Evolutionary conservation across 2,888 invertebrate species (phyloP).

Genomic region (Cephalotes varians): DNA sequence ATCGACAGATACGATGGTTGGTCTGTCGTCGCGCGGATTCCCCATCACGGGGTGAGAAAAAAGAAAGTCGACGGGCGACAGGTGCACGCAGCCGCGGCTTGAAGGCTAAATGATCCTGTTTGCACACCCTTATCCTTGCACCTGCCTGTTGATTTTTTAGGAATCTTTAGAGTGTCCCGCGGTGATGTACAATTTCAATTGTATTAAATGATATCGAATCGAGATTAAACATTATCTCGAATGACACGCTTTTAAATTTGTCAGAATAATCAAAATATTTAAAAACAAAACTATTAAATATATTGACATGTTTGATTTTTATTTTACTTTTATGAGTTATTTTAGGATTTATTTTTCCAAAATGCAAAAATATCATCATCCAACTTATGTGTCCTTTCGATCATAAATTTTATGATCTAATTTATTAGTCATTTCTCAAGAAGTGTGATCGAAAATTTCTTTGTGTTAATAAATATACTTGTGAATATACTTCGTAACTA

Average conservation of each 20-base stretch:
- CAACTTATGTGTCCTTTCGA: not conserved
- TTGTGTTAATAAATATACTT: not conserved
- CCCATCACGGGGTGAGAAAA: constrained; percentile 71
- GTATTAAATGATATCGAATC: not conserved
- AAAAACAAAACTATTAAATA: not conserved
- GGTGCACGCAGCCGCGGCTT: constrained; percentile 72
- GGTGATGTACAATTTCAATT: not conserved
- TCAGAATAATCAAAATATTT: not conserved
- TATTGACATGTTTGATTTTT: not conserved
- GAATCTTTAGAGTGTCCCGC: constrained; percentile 60
- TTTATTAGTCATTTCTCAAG: not conserved
- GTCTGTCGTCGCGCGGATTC: constrained; percentile 75
- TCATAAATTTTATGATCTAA: not conserved
- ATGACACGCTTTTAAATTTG: not conserved
- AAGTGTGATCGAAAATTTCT: not conserved
- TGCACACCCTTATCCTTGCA: constrained; percentile 56
- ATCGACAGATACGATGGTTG: constrained; percentile 80
- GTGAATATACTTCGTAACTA: not conserved
- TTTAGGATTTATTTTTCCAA: not conserved
- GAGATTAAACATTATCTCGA: not conserved
- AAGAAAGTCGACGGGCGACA: constrained; percentile 70
- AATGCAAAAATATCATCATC: not conserved
- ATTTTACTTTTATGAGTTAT: not conserved
- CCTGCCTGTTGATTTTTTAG: constrained; percentile 53
- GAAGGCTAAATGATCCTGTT: constrained; percentile 74